These are phyloP conservation scores for Subacronicta megacephala DNA, from an alignment of 2,888 invertebrate genomes.

Conservation along the genomic window DNA sequence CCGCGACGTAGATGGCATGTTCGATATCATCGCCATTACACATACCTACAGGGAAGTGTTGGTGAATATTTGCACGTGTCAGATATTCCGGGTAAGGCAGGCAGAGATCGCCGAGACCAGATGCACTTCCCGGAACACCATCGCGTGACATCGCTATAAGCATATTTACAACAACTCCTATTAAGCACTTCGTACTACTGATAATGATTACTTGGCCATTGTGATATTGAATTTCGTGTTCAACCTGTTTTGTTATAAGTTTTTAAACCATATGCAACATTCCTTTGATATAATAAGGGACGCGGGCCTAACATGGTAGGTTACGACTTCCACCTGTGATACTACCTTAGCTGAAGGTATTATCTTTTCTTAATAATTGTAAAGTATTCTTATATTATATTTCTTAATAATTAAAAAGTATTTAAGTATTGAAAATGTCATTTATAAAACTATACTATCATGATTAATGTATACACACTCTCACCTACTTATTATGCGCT, in stretches of 20 bases:
- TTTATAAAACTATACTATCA: too few relatives aligned
- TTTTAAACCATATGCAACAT: slow-evolving; percentile 21
- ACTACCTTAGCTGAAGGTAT: too few relatives aligned
- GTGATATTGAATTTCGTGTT: slow-evolving; percentile 29
- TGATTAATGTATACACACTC: slow-evolving; percentile 10
- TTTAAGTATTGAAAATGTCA: too few relatives aligned
- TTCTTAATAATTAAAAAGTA: too few relatives aligned
- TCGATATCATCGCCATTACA: slow-evolving; percentile 22
- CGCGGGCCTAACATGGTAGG: slow-evolving; percentile 12
- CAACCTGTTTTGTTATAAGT: slow-evolving; percentile 42
- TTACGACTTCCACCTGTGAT: neutral
- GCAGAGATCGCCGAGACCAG: slow-evolving; percentile 62
- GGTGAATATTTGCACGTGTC: slow-evolving; percentile 69
- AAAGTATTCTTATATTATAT: too few relatives aligned
- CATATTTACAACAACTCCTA: slow-evolving; percentile 62
- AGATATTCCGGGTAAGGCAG: slow-evolving; percentile 63
- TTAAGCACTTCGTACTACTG: slow-evolving; percentile 54
- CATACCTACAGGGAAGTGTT: slow-evolving; percentile 54
- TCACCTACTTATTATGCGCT: slow-evolving; percentile 19
- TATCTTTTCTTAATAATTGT: too few relatives aligned
- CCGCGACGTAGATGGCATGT: slow-evolving; percentile 4
- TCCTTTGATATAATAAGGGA: neutral
- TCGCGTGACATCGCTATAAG: slow-evolving; percentile 64
- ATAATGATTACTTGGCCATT: slow-evolving; percentile 31
- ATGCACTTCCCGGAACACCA: slow-evolving; percentile 69